Evolutionary conservation across 2,888 invertebrate species (phyloP).

Genomic region (Dioctria linearis): DNA sequence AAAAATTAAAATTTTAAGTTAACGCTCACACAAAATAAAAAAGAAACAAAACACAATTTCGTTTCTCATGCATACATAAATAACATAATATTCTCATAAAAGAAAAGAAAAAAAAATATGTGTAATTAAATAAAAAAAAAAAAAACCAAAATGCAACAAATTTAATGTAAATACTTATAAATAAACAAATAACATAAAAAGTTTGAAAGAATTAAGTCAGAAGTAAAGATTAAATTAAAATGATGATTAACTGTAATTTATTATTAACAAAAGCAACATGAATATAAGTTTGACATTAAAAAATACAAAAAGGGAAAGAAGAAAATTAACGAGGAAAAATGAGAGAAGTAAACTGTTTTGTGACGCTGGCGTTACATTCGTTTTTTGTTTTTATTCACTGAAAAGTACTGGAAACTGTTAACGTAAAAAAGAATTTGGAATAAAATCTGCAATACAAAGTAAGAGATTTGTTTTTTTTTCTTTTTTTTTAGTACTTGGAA

Average conservation of each 20-base stretch:
- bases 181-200: constrained; percentile 3
- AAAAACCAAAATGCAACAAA: constrained; percentile 26
- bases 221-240: neutral
- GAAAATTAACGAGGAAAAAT: no score
- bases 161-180: constrained; percentile 38
- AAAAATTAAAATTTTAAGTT: no score
- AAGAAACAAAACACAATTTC: neutral
- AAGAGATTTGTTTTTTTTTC: neutral
- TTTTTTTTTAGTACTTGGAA: no score
- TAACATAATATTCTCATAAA: constrained; percentile 26
- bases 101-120: constrained; percentile 20
- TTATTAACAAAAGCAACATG: constrained; percentile 26
- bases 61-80: constrained; percentile 17
- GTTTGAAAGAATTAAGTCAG: constrained; percentile 7
- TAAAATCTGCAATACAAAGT: constrained; percentile 39
- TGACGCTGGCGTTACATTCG: constrained; percentile 54
- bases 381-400: constrained; percentile 39
- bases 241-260: neutral
- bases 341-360: constrained; percentile 38
- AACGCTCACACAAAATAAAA: no score
- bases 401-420: constrained; percentile 44
- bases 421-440: constrained; percentile 45
- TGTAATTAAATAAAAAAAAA: constrained; percentile 1
- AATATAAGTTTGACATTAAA: constrained; percentile 15
- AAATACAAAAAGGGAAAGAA: no score